These are phyloP conservation scores for Cenopis cana DNA, from an alignment of 2,888 invertebrate genomes.

Conservation along the genomic window DNA sequence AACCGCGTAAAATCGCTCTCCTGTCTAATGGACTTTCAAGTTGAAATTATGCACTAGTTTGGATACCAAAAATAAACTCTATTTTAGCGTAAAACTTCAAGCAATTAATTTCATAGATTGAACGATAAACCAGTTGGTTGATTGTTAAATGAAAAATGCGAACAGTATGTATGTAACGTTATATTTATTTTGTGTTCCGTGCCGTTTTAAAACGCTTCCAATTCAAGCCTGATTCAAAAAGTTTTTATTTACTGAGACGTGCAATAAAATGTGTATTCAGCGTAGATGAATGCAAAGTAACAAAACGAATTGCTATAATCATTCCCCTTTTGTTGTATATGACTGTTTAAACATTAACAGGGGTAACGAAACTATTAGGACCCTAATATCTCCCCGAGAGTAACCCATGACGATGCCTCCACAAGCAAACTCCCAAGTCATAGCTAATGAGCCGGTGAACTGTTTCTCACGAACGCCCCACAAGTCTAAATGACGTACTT, in stretches of 20 bases:
- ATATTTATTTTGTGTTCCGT: neutral
- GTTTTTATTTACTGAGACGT: neutral
- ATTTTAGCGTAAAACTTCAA: neutral
- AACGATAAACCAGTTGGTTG: neutral
- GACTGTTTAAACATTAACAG: slow-evolving; percentile 65
- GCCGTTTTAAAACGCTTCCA: neutral
- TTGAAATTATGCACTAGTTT: slow-evolving; percentile 8
- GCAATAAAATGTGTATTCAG: neutral
- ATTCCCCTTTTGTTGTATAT: slow-evolving; percentile 42
- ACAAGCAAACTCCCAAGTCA: slow-evolving; percentile 59
- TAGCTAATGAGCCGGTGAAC: slow-evolving; percentile 69
- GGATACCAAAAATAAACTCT: neutral
- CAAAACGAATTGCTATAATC: too few species aligned
- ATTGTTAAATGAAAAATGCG: neutral
- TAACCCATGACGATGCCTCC: slow-evolving; percentile 64
- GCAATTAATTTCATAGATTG: neutral
- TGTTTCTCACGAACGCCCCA: slow-evolving; percentile 58
- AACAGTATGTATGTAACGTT: neutral
- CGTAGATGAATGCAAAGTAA: too few species aligned
- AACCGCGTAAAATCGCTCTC: slow-evolving; percentile 9
- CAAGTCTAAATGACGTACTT: slow-evolving; percentile 46
- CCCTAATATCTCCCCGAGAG: slow-evolving; percentile 60
- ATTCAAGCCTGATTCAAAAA: neutral
- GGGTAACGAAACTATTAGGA: slow-evolving; percentile 61
- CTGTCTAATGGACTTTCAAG: slow-evolving; percentile 11